These are phyloP conservation scores for Zootermopsis nevadensis DNA, from an alignment of 2,888 invertebrate species.

Conservation along the genomic window DNA sequence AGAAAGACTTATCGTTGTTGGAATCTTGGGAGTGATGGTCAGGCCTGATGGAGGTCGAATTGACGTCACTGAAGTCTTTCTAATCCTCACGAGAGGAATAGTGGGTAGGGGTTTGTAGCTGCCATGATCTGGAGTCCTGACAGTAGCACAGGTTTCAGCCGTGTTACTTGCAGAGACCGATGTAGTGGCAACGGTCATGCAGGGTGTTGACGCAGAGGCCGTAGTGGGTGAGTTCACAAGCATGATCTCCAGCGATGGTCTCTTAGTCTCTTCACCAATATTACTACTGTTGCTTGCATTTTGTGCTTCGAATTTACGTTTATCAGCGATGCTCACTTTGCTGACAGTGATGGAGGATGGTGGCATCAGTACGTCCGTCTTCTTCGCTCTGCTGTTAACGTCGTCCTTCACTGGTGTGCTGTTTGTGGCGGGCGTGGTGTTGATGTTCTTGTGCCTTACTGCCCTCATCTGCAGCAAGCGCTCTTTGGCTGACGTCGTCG, in stretches of 20 bases:
- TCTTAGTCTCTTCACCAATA: constrained; percentile 57
- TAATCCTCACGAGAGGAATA: constrained; percentile 66
- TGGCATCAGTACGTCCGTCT: constrained; percentile 56
- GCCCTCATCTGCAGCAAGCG: constrained; percentile 63
- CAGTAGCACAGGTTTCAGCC: not conserved
- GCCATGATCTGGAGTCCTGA: not conserved
- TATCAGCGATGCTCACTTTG: constrained; percentile 61
- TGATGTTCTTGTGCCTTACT: constrained; percentile 60
- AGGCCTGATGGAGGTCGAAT: constrained; percentile 55
- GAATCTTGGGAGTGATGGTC: constrained; percentile 56
- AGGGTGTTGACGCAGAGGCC: constrained; percentile 7
- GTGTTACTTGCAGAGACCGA: constrained; percentile 37
- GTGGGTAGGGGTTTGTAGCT: constrained; percentile 63
- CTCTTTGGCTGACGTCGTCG: constrained; percentile 58
- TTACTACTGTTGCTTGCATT: constrained; percentile 1
- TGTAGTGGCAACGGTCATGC: constrained; percentile 37
- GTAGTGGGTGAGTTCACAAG: constrained; percentile 54
- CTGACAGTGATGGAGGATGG: constrained; percentile 62
- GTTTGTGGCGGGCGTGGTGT: constrained; percentile 9
- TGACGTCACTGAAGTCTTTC: constrained; percentile 59
- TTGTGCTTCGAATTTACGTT: constrained; percentile 59
- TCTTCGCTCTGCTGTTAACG: constrained; percentile 39
- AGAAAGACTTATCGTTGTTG: constrained; percentile 54
- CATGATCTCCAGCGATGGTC: constrained; percentile 59
- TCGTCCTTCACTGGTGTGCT: constrained; percentile 31